Conservation (phyloP, 2,113 vertebrate genomes). For the Phylloscopus trochilus region DNA sequence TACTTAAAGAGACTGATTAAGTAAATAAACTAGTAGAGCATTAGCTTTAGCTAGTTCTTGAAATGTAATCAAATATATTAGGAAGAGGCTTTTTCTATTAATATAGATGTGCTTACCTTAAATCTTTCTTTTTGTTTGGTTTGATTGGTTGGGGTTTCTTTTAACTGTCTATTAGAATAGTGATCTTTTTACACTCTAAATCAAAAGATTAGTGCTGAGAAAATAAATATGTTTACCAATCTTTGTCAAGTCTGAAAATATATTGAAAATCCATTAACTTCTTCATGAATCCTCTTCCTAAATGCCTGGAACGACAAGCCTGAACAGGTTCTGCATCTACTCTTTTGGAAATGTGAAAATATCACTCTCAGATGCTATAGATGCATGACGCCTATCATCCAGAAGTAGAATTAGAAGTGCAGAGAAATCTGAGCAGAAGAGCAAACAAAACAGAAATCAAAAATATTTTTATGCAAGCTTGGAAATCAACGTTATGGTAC, state of each 20-base stretch:
- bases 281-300: not conserved
- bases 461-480: not conserved
- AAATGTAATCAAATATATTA: not conserved
- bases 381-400: not conserved
- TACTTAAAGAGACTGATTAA: not conserved
- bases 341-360: not conserved
- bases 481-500: not conserved
- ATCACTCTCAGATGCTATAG: not conserved
- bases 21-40: not conserved
- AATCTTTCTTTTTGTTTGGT: rapidly evolving
- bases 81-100: not conserved
- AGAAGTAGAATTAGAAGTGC: not conserved
- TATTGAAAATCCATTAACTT: not conserved
- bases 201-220: not conserved
- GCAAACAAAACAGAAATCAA: not conserved
- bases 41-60: not conserved
- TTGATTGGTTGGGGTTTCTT: rapidly evolving
- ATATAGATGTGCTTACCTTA: not conserved
- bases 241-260: not conserved
- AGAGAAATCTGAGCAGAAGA: not conserved
- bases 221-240: not conserved
- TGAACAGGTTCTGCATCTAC: not conserved
- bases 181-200: not conserved
- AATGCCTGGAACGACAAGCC: not conserved
- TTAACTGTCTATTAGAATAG: not conserved